Conservation (phyloP, 1,140 invertebrate genomes). For the Cydia amplana region DNA sequence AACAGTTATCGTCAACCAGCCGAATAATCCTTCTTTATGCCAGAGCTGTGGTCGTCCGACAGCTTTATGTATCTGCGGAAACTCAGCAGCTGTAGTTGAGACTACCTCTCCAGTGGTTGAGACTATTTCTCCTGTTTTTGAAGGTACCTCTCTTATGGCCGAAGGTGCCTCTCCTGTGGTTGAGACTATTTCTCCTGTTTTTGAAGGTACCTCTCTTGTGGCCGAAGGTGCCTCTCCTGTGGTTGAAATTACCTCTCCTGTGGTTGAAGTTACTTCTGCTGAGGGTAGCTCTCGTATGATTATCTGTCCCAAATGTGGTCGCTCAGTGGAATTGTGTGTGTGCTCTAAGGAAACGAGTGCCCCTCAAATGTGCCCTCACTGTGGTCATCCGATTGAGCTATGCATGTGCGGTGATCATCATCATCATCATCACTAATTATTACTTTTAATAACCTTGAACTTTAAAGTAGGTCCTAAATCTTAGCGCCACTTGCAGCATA, state of each 20-base stretch:
- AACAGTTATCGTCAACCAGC: neutral
- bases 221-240: neutral
- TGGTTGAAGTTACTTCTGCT: neutral
- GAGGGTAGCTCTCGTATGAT: neutral
- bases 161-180: neutral
- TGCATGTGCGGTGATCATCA: neutral
- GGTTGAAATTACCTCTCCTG: neutral
- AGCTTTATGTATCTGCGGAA: neutral
- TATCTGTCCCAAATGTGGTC: neutral
- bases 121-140: neutral
- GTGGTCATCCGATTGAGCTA: neutral
- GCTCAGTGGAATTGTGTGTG: neutral
- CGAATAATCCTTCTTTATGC: neutral
- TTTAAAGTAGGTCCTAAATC: too few species aligned
- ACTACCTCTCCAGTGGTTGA: neutral
- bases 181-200: too few species aligned
- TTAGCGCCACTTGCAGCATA: too few species aligned
- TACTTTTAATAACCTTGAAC: too few species aligned
- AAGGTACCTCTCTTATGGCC: neutral
- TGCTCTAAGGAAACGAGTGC: neutral
- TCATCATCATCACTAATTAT: neutral
- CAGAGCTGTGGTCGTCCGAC: neutral
- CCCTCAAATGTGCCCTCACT: neutral
- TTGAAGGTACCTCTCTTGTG: too few species aligned
- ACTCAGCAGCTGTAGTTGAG: neutral